A percentile compares a stretch with the other conserved stretches of the same genome.
Conservation (phyloP, 2,113 vertebrate genomes). For the Patagioenas fasciata region DNA sequence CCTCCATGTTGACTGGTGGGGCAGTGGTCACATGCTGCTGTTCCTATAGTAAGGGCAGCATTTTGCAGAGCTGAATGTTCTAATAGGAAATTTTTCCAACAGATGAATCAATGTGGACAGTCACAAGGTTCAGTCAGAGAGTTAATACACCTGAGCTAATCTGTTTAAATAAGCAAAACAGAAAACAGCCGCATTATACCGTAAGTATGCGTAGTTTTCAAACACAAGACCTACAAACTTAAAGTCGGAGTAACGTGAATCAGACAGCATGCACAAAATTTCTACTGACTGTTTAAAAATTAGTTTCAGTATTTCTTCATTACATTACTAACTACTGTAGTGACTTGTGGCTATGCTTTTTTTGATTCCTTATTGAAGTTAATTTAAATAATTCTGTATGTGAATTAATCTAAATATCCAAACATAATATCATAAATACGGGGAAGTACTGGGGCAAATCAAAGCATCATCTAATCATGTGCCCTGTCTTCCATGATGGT, state of each 20-base stretch:
- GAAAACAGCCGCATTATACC: neutral
- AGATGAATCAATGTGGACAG: neutral
- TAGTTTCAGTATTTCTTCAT: neutral
- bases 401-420: neutral
- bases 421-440: neutral
- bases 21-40: accelerated
- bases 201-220: neutral
- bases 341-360: neutral
- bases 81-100: neutral
- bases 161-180: neutral
- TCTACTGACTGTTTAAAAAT: neutral
- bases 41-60: neutral
- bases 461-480: neutral
- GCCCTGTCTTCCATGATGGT: neutral
- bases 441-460: neutral
- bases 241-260: neutral
- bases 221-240: neutral
- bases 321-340: neutral
- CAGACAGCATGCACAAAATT: neutral
- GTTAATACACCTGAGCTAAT: neutral
- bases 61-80: neutral
- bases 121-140: neutral
- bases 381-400: neutral
- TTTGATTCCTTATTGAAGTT: neutral
- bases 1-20: accelerated